phyloP scores from a whole-genome alignment of 2,797 vertebrate genomes.

The Cossypha dichroa region DNA sequence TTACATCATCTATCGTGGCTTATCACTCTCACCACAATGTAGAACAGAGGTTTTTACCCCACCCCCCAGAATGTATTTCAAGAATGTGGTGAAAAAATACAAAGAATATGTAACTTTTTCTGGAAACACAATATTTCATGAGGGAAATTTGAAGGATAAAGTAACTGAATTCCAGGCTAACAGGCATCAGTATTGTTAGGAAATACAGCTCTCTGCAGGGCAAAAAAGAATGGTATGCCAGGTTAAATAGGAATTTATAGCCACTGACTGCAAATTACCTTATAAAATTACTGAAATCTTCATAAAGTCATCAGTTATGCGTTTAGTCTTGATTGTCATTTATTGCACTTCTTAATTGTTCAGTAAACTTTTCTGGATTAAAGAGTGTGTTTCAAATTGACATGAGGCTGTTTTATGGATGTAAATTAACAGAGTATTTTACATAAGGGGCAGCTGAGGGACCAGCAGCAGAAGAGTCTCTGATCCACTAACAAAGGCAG shows the following conservation, averaged over 20 bases:
- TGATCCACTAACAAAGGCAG: neutral
- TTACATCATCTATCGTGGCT: neutral
- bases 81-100: neutral
- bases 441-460: neutral
- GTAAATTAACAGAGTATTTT: neutral
- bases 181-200: slow-evolving; percentile 26
- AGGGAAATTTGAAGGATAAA: slow-evolving; percentile 32
- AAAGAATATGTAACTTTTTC: slow-evolving; percentile 22
- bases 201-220: slow-evolving; percentile 58
- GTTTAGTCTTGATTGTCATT: slow-evolving; percentile 54
- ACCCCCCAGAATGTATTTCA: slow-evolving; percentile 20
- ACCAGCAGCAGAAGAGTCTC: neutral
- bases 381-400: slow-evolving; percentile 32
- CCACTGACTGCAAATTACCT: slow-evolving; percentile 48
- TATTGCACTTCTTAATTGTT: slow-evolving; percentile 46
- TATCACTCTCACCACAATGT: neutral
- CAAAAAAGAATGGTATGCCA: slow-evolving; percentile 10
- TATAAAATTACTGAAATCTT: slow-evolving; percentile 55
- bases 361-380: slow-evolving; percentile 44
- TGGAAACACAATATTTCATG: slow-evolving; percentile 13
- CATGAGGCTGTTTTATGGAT: slow-evolving; percentile 3
- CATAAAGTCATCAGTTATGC: slow-evolving; percentile 26
- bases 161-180: slow-evolving; percentile 33
- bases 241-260: slow-evolving; percentile 31
- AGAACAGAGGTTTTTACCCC: slow-evolving; percentile 29